Evolutionary conservation across 1,140 invertebrate genomes (phyloP), one percentile per base, ranked within the genome.

Genomic region (Bombus picipes): DNA sequence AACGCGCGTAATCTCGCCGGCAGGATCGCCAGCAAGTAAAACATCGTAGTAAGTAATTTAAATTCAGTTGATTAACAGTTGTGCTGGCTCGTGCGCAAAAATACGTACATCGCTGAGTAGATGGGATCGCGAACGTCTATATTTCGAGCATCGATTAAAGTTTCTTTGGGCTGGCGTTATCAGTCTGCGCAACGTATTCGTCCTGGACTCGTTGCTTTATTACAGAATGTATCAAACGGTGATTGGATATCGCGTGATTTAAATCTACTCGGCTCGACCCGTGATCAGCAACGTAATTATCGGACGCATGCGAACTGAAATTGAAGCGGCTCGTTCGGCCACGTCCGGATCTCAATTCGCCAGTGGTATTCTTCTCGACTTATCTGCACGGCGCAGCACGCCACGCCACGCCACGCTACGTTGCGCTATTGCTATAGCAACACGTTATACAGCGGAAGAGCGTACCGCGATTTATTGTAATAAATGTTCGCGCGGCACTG

Each of bases 51-150:
- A 22, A 18, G 47, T 53, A 28, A 80, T 80, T 70, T 37, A 53
- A 80, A 80, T 80, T 70, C 34, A 28, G 65, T 39, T n/a, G 65
- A 39, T 79, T 47, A 79, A 79, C 47, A 41, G 65, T 79, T 68
- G 10, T 18, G 41, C 72, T 34, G n/a, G n/a, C 22, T 43, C 37
- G 37, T 32, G 28, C 47, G 47, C 47, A 43, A 65, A 78, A 65
- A 78, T 65, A 78, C 59, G 39, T 32, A 43, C 47, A 53, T 65
- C 65, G 41, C 41, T 12, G 18, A 22, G 10, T 53, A 37, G 62
- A 53, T 70, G 43, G 41, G 37, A 53, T 71, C 78, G 28, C 34
- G 4, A 9, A 75, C 32, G 43, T 75, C 73, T 57, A 57, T 41
- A 34, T 57, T 53, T 75, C 32, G 66, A 10, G 66, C 18, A 32